Evolutionary conservation across 2,113 vertebrate genomes (phyloP).

Genomic region (Crocuta crocuta): DNA sequence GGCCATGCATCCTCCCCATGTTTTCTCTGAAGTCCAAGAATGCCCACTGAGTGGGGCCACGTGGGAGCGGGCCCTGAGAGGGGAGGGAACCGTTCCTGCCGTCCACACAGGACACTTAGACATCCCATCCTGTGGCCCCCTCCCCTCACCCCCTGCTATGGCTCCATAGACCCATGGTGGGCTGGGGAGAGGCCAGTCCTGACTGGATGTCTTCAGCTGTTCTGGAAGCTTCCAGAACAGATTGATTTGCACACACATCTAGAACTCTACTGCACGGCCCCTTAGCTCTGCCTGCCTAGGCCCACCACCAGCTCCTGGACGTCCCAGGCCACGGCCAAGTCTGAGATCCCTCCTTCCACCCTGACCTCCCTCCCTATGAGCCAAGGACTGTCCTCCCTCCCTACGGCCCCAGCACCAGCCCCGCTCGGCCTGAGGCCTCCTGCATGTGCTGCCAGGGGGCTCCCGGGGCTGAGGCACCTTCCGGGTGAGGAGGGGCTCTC

Average conservation of each 20-base stretch:
- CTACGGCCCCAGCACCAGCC: background rate
- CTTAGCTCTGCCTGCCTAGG: background rate
- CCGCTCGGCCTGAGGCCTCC: background rate
- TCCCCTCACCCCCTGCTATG: background rate
- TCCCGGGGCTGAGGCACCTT: accelerated
- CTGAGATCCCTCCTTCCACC: background rate
- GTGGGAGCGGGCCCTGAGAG: background rate
- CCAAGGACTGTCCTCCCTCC: background rate
- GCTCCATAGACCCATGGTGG: background rate
- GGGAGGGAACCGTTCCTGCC: background rate
- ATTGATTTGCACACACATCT: background rate
- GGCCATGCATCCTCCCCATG: background rate
- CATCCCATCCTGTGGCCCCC: background rate
- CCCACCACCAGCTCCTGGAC: background rate
- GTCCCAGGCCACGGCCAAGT: background rate
- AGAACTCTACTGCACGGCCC: background rate
- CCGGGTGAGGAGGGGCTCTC: background rate
- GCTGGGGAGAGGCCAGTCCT: background rate
- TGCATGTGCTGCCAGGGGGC: accelerated
- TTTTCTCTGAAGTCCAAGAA: background rate
- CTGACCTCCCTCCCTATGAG: background rate
- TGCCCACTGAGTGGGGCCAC: background rate
- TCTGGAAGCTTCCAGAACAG: background rate
- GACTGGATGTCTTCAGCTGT: too few relatives aligned
- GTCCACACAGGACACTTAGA: accelerated